Evolutionary conservation across 1,140 invertebrate genomes (phyloP).

Genomic region (Melitaea cinxia): DNA sequence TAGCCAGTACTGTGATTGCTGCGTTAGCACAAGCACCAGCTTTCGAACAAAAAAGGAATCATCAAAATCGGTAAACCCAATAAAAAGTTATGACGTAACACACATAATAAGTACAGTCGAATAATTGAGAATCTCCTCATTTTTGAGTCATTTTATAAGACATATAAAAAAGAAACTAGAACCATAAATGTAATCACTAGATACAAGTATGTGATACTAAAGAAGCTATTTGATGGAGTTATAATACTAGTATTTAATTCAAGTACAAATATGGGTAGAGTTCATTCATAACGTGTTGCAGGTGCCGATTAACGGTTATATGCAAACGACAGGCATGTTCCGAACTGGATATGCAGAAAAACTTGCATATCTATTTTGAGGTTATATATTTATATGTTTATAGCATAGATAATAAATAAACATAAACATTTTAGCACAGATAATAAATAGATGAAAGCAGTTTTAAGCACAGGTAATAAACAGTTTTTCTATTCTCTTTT

Average conservation of each 20-base stretch:
- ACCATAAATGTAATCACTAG: neutral
- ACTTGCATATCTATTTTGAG: slow-evolving; percentile 17
- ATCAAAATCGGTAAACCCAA: too few relatives aligned
- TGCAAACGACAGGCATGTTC: slow-evolving; percentile 15
- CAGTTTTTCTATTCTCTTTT: too few relatives aligned
- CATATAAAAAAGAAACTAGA: neutral
- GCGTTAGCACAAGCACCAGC: too few relatives aligned
- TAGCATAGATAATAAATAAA: slow-evolving; percentile 2
- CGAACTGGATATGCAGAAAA: slow-evolving; percentile 18
- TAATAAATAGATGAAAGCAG: too few relatives aligned
- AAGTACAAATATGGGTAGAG: neutral
- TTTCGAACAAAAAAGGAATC: too few relatives aligned
- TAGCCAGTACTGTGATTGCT: too few relatives aligned
- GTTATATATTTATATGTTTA: slow-evolving; percentile 10
- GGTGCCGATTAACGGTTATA: slow-evolving; percentile 19
- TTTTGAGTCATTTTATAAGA: too few relatives aligned
- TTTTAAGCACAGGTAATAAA: too few relatives aligned
- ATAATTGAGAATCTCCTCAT: too few relatives aligned
- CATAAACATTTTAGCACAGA: too few relatives aligned
- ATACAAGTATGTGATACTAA: neutral
- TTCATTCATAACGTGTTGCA: slow-evolving; percentile 19
- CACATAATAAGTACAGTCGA: too few relatives aligned
- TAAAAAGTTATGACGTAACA: too few relatives aligned
- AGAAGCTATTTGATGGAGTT: neutral
- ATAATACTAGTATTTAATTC: neutral